phyloP scores from a whole-genome alignment of 53 echinoderm and acorn worm genomes.

The Pentamera pediparva region DNA sequence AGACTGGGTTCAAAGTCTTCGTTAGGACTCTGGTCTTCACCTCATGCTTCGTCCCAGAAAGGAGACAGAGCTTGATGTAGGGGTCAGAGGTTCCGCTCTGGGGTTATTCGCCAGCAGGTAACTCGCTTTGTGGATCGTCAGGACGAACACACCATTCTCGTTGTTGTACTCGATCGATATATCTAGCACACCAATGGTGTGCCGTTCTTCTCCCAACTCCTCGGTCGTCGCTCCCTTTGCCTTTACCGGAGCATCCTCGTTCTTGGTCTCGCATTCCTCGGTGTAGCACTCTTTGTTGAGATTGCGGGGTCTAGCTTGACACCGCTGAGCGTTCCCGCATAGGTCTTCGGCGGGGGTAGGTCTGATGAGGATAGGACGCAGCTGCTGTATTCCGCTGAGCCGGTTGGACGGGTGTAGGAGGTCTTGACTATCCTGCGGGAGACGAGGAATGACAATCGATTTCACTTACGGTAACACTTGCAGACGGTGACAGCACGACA shows the following conservation, averaged over 20 bases:
- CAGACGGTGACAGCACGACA: conserved; percentile 69
- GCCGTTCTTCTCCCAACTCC: conserved; percentile 50
- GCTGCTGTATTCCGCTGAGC: no score
- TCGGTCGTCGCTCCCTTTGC: conserved; percentile 44
- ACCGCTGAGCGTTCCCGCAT: conserved; percentile 48
- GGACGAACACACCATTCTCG: conserved; percentile 83
- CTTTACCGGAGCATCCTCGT: conserved; percentile 54
- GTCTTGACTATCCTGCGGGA: conserved; percentile 81
- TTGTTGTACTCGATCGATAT: no score
- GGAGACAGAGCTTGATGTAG: no score
- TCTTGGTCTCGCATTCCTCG: no score
- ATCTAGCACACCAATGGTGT: conserved; percentile 67
- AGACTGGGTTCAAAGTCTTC: conserved; percentile 87
- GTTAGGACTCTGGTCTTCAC: conserved; percentile 90
- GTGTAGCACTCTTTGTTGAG: no score
- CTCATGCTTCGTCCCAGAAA: conserved; percentile 98
- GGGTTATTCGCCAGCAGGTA: conserved; percentile 89
- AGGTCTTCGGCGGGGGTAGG: conserved; percentile 51
- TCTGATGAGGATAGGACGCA: conserved; percentile 85
- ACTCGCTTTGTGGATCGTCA: conserved; percentile 82
- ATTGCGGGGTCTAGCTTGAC: conserved; percentile 82
- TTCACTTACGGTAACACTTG: conserved; percentile 63
- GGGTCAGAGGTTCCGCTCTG: conserved; percentile 74
- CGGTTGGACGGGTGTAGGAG: no score
- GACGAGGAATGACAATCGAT: no score